Evolutionary conservation across 2,888 invertebrate species (phyloP).

Genomic region (Cancer borealis): DNA sequence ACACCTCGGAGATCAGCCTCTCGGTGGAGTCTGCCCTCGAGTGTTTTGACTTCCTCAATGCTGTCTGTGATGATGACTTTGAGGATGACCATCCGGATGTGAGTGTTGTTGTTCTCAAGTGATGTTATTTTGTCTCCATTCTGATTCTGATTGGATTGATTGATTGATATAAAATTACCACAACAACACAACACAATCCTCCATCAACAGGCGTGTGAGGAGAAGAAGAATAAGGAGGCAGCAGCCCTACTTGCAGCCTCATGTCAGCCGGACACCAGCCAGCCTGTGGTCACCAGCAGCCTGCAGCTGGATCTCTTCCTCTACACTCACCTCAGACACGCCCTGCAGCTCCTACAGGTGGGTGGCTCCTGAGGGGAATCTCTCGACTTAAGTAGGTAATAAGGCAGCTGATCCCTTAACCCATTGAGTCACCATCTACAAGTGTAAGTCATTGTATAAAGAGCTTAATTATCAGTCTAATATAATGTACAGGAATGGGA

Average conservation of each 20-base stretch:
- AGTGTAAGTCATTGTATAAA: neutral
- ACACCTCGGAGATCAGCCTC: constrained; percentile 80
- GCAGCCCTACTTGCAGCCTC: constrained; percentile 60
- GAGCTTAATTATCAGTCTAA: neutral
- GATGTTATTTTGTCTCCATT: neutral
- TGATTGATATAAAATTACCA: too few species aligned
- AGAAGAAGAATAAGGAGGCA: constrained; percentile 73
- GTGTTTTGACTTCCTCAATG: constrained; percentile 82
- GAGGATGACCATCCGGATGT: constrained; percentile 75
- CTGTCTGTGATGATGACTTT: constrained; percentile 78
- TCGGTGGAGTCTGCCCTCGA: constrained; percentile 82
- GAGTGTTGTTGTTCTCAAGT: constrained; percentile 32
- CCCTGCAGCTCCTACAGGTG: constrained; percentile 74
- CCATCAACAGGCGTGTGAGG: constrained; percentile 68
- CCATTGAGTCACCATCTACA: neutral
- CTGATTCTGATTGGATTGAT: neutral
- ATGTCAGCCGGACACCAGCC: constrained; percentile 57
- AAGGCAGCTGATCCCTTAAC: neutral
- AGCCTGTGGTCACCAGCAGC: constrained; percentile 64
- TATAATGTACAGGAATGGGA: neutral
- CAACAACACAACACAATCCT: too few species aligned
- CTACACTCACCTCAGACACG: constrained; percentile 70
- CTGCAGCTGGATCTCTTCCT: constrained; percentile 73
- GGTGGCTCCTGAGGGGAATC: neutral
- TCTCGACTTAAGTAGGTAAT: neutral